Evolutionary conservation across 2,113 vertebrate genomes (phyloP).

Genomic region (Oriolus oriolus): DNA sequence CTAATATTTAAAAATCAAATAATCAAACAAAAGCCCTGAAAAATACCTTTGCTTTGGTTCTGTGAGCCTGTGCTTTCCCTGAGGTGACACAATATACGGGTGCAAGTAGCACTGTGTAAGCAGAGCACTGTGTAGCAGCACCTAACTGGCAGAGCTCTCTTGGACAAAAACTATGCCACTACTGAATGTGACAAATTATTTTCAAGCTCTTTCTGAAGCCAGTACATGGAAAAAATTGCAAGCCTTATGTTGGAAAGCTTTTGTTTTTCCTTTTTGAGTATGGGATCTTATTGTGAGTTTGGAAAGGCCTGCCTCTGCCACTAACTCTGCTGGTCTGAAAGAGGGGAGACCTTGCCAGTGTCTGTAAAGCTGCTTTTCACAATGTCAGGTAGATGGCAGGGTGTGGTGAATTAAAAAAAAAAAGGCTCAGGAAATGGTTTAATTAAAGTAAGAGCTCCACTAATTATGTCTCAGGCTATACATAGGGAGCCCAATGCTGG

Average conservation of each 20-base stretch:
- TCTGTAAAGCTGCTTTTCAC: neutral
- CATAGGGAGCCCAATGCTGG: neutral
- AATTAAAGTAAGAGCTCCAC: neutral
- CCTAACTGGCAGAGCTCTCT: neutral
- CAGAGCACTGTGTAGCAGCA: neutral
- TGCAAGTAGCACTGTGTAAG: accelerated
- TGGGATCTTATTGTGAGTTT: neutral
- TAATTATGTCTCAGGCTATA: neutral
- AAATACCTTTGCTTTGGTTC: neutral
- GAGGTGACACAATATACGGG: accelerated
- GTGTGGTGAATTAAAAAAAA: neutral
- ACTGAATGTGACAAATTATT: neutral
- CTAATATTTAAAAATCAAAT: neutral
- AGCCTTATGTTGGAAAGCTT: neutral
- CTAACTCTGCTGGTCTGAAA: neutral
- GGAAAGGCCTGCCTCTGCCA: neutral
- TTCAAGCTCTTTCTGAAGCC: neutral
- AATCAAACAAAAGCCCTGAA: neutral
- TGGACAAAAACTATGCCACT: neutral
- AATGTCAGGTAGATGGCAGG: neutral
- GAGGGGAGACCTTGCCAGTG: neutral
- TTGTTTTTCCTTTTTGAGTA: neutral
- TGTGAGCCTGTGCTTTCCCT: neutral
- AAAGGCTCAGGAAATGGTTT: neutral
- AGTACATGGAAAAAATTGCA: neutral